These are phyloP conservation scores for Neuroterus valhalla DNA, from an alignment of 1,140 invertebrate genomes.

Conservation along the genomic window DNA sequence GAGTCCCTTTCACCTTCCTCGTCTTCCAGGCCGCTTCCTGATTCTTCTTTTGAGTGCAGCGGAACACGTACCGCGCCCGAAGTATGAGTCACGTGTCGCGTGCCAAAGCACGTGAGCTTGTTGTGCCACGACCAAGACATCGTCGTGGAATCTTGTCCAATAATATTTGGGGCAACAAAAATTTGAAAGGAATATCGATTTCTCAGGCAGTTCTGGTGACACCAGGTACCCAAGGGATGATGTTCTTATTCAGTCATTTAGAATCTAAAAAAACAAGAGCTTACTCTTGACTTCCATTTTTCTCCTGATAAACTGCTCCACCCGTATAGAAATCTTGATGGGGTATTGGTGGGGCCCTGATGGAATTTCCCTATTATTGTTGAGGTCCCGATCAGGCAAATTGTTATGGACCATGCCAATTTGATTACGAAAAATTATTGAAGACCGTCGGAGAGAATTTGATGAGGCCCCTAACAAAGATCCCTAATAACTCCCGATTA, in stretches of 20 bases:
- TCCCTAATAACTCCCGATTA: no score
- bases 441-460: no score
- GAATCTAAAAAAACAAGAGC: not conserved
- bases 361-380: no score
- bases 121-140: slow-evolving; percentile 39
- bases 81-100: slow-evolving; percentile 60
- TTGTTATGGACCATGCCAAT: no score
- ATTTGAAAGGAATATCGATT: slow-evolving; percentile 18
- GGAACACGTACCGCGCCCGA: slow-evolving; percentile 49
- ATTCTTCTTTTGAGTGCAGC: slow-evolving; percentile 48
- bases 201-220: not conserved
- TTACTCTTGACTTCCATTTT: not conserved
- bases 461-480: no score
- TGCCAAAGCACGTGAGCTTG: slow-evolving; percentile 61
- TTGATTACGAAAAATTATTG: no score
- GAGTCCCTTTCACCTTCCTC: slow-evolving; percentile 59
- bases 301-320: no score
- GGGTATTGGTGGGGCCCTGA: no score
- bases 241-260: not conserved
- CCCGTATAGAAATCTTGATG: no score
- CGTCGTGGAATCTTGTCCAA: slow-evolving; percentile 32
- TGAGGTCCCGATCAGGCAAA: no score
- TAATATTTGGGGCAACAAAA: slow-evolving; percentile 4
- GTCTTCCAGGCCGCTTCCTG: slow-evolving; percentile 48
- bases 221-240: not conserved